Percentiles rank a stretch among this genome's conserved stretches.
phyloP scores from a whole-genome alignment of 2,888 invertebrate species.

The Synanthedon myopaeformis region DNA sequence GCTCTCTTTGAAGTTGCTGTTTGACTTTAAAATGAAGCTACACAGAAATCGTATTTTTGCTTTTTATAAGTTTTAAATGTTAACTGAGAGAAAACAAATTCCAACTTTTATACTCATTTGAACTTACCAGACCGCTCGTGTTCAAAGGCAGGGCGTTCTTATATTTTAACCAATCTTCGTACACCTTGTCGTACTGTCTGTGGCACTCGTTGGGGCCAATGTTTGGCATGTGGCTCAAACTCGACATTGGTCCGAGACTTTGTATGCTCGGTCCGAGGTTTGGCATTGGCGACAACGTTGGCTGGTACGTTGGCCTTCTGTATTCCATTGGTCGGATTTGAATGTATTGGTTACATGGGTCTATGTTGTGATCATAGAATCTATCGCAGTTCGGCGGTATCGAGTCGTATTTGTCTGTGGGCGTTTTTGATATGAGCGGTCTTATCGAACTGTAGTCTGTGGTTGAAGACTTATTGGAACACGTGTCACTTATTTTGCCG shows the following conservation, averaged over 20 bases:
- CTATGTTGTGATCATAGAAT: conserved; percentile 48
- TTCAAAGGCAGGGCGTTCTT: conserved; percentile 59
- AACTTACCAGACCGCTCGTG: conserved; percentile 56
- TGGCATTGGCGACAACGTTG: conserved; percentile 29
- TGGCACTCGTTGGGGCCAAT: conserved; percentile 45
- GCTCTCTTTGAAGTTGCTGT: no score
- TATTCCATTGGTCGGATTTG: conserved; percentile 53
- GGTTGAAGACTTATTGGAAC: conserved; percentile 56
- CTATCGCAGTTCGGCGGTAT: conserved; percentile 29
- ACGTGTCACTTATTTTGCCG: conserved; percentile 59
- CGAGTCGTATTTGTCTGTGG: conserved; percentile 49
- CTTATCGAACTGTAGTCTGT: conserved; percentile 57
- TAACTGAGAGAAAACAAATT: no score
- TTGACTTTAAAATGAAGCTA: background rate
- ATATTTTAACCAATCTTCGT: conserved; percentile 69
- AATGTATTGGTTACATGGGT: conserved; percentile 51
- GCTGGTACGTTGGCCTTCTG: conserved; percentile 31
- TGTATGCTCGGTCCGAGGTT: conserved; percentile 41
- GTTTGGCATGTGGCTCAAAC: conserved; percentile 26
- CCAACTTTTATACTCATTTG: background rate
- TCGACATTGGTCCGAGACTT: conserved; percentile 33
- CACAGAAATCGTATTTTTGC: no score
- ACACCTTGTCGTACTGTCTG: conserved; percentile 53
- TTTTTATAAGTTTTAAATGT: no score
- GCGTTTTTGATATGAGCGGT: conserved; percentile 47